These are phyloP conservation scores for Rousettus leschenaultii DNA, from an alignment of 2,113 vertebrate genomes.

Conservation along the genomic window DNA sequence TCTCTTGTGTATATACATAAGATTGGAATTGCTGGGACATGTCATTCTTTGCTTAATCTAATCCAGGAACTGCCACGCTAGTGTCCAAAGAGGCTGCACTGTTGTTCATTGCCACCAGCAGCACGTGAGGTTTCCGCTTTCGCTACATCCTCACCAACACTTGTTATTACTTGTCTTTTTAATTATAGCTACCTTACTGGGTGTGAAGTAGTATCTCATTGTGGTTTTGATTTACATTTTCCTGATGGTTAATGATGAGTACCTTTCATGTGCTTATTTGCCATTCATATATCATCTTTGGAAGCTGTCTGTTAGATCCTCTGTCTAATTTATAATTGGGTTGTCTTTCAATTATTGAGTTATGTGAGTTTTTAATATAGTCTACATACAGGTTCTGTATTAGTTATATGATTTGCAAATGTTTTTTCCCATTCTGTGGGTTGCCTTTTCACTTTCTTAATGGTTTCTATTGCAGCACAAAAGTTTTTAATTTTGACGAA, in stretches of 20 bases:
- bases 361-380: background rate
- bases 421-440: background rate
- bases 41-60: background rate
- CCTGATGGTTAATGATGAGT: background rate
- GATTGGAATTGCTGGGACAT: background rate
- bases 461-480: background rate
- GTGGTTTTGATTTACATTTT: constrained; percentile 1
- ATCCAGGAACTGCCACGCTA: background rate
- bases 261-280: background rate
- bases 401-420: background rate
- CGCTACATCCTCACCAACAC: background rate
- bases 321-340: background rate
- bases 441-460: background rate
- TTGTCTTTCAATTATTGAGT: background rate
- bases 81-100: background rate
- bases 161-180: background rate
- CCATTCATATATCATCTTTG: background rate
- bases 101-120: background rate
- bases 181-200: background rate
- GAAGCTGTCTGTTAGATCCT: background rate
- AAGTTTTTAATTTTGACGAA: background rate
- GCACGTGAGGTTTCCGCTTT: background rate
- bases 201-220: background rate
- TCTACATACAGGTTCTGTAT: background rate
- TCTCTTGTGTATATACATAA: background rate